Conservation (phyloP, 2,797 vertebrate species). For the Siniperca scherzeri region DNA sequence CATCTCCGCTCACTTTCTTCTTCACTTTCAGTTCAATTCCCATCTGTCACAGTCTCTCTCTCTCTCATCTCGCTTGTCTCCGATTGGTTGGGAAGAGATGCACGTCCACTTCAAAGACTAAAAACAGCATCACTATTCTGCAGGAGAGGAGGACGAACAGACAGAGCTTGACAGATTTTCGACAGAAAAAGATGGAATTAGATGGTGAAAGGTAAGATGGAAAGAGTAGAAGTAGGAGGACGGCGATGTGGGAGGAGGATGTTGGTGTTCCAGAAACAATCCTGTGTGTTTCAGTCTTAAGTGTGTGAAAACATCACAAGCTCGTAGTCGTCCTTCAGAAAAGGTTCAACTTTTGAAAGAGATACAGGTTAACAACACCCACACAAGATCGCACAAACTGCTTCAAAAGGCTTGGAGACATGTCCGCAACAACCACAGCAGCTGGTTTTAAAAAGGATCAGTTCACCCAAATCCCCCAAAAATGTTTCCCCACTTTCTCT, state of each 20-base stretch:
- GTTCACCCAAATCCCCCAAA: background rate
- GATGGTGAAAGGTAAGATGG: background rate
- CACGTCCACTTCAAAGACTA: conserved; percentile 21
- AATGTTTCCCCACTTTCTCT: no score
- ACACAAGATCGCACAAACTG: background rate
- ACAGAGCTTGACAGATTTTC: background rate
- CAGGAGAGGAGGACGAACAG: conserved; percentile 6
- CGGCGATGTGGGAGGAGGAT: background rate
- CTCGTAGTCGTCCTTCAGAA: background rate
- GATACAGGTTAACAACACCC: conserved; percentile 1
- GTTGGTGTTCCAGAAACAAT: background rate
- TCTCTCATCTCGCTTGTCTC: background rate
- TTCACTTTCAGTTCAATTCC: conserved; percentile 11
- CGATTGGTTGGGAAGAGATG: conserved; percentile 4
- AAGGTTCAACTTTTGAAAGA: background rate
- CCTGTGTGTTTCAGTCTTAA: background rate
- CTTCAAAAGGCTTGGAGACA: background rate
- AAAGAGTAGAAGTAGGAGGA: background rate
- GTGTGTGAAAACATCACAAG: background rate
- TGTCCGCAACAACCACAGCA: background rate
- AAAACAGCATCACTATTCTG: background rate
- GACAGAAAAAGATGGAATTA: background rate
- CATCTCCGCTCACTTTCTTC: conserved; percentile 5
- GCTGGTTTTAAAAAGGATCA: background rate
- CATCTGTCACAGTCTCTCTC: conserved; percentile 6